Percentiles rank a stretch among this genome's conserved stretches.
phyloP scores from a whole-genome alignment of 2,113 vertebrate genomes.

The Trinectes maculatus region DNA sequence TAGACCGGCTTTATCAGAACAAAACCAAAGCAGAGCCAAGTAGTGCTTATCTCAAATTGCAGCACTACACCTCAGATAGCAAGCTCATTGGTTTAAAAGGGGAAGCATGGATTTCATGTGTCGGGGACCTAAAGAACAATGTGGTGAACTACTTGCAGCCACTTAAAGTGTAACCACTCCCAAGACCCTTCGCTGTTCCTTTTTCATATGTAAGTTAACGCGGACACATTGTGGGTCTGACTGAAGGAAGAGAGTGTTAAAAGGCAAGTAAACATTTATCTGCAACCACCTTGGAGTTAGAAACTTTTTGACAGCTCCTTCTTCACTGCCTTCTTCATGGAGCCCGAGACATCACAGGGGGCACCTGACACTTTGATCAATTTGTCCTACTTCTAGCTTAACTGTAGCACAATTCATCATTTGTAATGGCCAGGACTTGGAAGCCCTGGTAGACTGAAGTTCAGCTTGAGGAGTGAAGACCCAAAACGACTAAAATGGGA shows the following conservation, averaged over 20 bases:
- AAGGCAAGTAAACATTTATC: slow-evolving; percentile 81
- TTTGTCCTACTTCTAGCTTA: slow-evolving; percentile 85
- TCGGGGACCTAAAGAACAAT: slow-evolving; percentile 53
- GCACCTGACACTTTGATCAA: slow-evolving; percentile 87
- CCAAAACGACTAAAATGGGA: slow-evolving; percentile 80
- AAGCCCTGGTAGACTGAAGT: slow-evolving; percentile 68
- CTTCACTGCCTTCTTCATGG: slow-evolving; percentile 74
- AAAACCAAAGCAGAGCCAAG: slow-evolving; percentile 78
- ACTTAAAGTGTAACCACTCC: slow-evolving; percentile 54
- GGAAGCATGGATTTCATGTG: slow-evolving; percentile 50
- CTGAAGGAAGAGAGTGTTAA: slow-evolving; percentile 54
- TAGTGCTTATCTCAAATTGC: slow-evolving; percentile 81
- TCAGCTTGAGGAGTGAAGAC: slow-evolving; percentile 69
- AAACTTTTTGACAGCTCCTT: slow-evolving; percentile 79
- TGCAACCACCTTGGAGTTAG: slow-evolving; percentile 63
- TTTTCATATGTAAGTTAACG: slow-evolving; percentile 64
- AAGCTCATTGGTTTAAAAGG: slow-evolving; percentile 67
- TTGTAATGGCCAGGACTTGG: slow-evolving; percentile 77
- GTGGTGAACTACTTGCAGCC: slow-evolving; percentile 51
- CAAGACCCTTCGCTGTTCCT: slow-evolving; percentile 47
- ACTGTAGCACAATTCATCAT: slow-evolving; percentile 86
- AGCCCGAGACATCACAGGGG: slow-evolving; percentile 81
- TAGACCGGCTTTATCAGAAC: slow-evolving; percentile 82
- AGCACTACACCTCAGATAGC: slow-evolving; percentile 75
- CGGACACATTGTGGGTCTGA: slow-evolving; percentile 56